A percentile compares a stretch with the other conserved stretches of the same genome.
phyloP scores from a whole-genome alignment of 2,797 vertebrate genomes.

The Sebastes wilsoni region DNA sequence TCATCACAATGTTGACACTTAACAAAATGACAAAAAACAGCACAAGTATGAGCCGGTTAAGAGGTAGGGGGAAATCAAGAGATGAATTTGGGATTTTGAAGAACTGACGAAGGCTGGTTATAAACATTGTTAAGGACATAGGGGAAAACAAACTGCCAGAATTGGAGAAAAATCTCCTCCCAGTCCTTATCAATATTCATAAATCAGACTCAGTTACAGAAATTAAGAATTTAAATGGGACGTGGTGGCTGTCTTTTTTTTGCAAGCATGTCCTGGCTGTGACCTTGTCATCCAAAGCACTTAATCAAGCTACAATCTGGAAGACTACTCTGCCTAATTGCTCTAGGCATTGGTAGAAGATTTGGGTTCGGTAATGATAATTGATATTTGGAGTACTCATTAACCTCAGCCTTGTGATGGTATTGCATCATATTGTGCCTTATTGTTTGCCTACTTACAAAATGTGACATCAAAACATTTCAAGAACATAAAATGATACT shows the following conservation, averaged over 20 bases:
- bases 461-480: not conserved
- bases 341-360: slow-evolving; percentile 3
- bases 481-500: not conserved
- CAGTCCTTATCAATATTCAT: slow-evolving; percentile 49
- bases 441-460: not conserved
- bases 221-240: slow-evolving; percentile 32
- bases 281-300: slow-evolving; percentile 26
- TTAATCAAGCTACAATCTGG: slow-evolving; percentile 25
- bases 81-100: slow-evolving; percentile 18
- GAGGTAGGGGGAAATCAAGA: not conserved
- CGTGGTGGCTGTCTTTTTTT: slow-evolving; percentile 16
- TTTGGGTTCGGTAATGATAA: slow-evolving; percentile 19
- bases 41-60: not conserved
- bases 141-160: slow-evolving; percentile 40
- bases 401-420: not conserved
- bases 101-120: slow-evolving; percentile 45
- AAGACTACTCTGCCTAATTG: not conserved
- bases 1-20: not conserved
- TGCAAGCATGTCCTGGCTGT: slow-evolving; percentile 23
- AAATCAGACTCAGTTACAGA: slow-evolving; percentile 15
- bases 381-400: slow-evolving; percentile 8
- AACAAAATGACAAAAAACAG: not conserved
- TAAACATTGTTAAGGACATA: slow-evolving; percentile 41
- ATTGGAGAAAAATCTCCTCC: slow-evolving; percentile 8
- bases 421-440: not conserved